Conservation (phyloP, 2,113 vertebrate genomes). For the Speoplatyrhinus poulsoni region DNA sequence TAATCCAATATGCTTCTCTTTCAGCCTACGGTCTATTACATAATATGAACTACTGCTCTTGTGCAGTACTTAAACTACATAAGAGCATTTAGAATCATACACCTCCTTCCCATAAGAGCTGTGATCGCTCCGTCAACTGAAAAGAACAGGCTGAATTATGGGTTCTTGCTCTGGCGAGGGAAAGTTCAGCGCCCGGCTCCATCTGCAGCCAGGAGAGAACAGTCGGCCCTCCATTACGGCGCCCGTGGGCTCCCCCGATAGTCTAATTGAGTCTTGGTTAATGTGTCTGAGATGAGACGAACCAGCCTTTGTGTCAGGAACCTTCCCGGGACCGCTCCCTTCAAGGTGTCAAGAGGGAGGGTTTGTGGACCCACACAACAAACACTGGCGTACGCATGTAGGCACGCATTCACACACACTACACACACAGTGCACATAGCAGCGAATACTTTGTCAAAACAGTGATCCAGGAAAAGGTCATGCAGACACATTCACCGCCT, state of each 20-base stretch:
- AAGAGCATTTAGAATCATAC: neutral
- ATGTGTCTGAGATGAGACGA: neutral
- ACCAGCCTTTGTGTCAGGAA: too few species aligned
- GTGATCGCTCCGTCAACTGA: constrained; percentile 23
- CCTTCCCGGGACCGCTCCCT: too few species aligned
- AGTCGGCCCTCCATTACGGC: constrained; percentile 40
- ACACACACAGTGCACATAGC: constrained; percentile 4
- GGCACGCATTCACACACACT: neutral
- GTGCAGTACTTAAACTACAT: too few species aligned
- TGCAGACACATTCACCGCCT: constrained; percentile 30
- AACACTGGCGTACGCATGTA: constrained; percentile 15
- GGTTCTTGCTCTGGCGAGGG: constrained; percentile 12
- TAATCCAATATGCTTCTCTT: neutral
- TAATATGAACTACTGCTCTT: neutral
- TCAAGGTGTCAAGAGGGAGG: too few species aligned
- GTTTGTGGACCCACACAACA: neutral
- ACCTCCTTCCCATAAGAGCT: neutral
- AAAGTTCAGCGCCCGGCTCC: neutral
- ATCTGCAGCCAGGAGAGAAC: neutral
- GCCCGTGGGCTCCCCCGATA: constrained; percentile 26
- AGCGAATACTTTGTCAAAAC: neutral
- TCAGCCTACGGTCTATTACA: neutral
- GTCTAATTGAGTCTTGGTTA: neutral
- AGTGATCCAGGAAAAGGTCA: constrained; percentile 60
- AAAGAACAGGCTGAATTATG: constrained; percentile 13